phyloP scores from a whole-genome alignment of 2,888 invertebrate species.

The Nomada lathburiana region DNA sequence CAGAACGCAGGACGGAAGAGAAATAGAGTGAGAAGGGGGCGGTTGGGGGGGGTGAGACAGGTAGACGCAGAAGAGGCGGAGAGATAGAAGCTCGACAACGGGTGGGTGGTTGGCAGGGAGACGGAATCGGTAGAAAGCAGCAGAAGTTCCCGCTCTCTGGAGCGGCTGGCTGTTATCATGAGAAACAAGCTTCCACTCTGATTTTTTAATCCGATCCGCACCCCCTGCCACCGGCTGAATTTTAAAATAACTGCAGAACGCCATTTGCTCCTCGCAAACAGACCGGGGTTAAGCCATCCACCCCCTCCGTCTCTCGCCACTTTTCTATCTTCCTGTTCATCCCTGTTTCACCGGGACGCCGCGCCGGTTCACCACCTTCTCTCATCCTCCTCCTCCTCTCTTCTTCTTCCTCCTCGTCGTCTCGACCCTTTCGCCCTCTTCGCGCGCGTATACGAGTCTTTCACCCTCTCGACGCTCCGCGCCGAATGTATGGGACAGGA shows the following conservation, averaged over 20 bases:
- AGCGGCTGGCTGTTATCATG: slow-evolving; percentile 83
- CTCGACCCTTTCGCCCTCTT: slow-evolving; percentile 40
- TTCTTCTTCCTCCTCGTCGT: slow-evolving; percentile 2
- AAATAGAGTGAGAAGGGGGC: background rate
- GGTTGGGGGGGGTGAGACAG: slow-evolving; percentile 39
- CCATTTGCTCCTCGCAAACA: slow-evolving; percentile 85
- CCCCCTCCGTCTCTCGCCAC: slow-evolving; percentile 56
- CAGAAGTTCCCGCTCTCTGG: slow-evolving; percentile 79
- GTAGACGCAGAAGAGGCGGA: slow-evolving; percentile 61
- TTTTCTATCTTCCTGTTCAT: slow-evolving; percentile 57
- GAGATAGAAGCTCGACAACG: slow-evolving; percentile 65
- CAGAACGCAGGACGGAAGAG: slow-evolving; percentile 34
- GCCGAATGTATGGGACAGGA: slow-evolving; percentile 59
- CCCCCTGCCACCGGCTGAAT: slow-evolving; percentile 81
- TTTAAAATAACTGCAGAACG: slow-evolving; percentile 85
- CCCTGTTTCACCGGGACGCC: slow-evolving; percentile 42
- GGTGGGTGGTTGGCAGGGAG: slow-evolving; percentile 59
- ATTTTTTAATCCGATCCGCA: slow-evolving; percentile 85
- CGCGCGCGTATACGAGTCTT: slow-evolving; percentile 16
- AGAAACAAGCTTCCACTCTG: slow-evolving; percentile 85
- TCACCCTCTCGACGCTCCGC: slow-evolving; percentile 44
- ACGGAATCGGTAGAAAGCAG: slow-evolving; percentile 74
- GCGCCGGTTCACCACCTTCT: background rate
- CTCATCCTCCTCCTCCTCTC: background rate
- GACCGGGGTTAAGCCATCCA: slow-evolving; percentile 80